These are phyloP conservation scores for Meiosimyza decipiens DNA, from an alignment of 2,888 invertebrate genomes.

Conservation along the genomic window DNA sequence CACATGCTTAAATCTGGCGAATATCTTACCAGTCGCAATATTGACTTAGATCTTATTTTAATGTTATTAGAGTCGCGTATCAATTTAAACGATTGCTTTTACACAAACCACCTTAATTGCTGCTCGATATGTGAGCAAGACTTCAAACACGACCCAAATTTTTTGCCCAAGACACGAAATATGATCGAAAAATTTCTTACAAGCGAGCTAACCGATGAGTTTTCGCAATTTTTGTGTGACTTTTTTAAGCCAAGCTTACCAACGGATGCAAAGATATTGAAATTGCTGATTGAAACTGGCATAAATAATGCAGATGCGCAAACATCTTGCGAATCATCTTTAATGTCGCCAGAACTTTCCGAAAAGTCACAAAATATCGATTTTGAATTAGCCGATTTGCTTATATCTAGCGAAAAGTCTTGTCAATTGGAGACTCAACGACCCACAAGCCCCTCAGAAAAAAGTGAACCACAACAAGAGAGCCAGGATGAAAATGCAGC, in stretches of 20 bases:
- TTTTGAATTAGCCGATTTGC: slow-evolving; percentile 65
- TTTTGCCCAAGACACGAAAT: slow-evolving; percentile 62
- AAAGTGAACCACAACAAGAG: slow-evolving; percentile 63
- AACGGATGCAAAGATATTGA: slow-evolving; percentile 77
- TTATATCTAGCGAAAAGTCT: slow-evolving; percentile 65
- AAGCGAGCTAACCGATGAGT: slow-evolving; percentile 64
- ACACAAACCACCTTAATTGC: slow-evolving; percentile 69
- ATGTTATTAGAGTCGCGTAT: slow-evolving; percentile 65
- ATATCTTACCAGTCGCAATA: slow-evolving; percentile 67
- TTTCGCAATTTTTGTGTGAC: slow-evolving; percentile 67
- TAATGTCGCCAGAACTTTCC: slow-evolving; percentile 66
- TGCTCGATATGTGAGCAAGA: slow-evolving; percentile 65
- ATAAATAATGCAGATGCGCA: slow-evolving; percentile 69
- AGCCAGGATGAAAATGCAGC: slow-evolving; percentile 65
- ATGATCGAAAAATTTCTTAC: slow-evolving; percentile 67
- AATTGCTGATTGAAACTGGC: slow-evolving; percentile 80
- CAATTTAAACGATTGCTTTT: slow-evolving; percentile 66
- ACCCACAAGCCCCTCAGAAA: slow-evolving; percentile 64
- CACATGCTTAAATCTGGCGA: slow-evolving; percentile 77
- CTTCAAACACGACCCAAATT: slow-evolving; percentile 64
- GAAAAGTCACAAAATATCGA: slow-evolving; percentile 67
- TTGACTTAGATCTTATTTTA: slow-evolving; percentile 64
- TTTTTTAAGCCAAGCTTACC: slow-evolving; percentile 73
- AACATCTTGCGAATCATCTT: slow-evolving; percentile 65
- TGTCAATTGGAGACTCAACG: slow-evolving; percentile 64